Evolutionary conservation across 2,888 invertebrate genomes (phyloP).

Genomic region (Dynastes grantii): DNA sequence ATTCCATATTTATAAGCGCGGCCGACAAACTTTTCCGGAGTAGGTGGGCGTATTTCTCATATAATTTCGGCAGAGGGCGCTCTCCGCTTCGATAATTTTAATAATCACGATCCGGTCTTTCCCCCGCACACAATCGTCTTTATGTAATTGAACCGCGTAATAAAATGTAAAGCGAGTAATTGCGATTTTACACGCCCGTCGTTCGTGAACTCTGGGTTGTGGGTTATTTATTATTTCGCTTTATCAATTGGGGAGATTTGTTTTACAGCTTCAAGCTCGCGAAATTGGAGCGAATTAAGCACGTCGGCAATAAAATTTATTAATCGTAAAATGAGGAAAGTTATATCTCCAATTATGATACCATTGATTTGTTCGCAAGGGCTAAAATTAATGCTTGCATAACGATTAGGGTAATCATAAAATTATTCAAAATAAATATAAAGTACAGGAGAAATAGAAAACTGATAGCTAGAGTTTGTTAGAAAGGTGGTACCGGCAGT

Average conservation of each 20-base stretch:
- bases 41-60: not conserved
- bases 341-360: not conserved
- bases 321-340: constrained; percentile 19
- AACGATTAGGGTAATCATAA: no score
- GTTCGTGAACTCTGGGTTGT: not conserved
- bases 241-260: constrained; percentile 22
- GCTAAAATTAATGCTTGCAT: no score
- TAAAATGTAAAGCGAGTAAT: constrained; percentile 31
- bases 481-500: no score
- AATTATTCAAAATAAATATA: no score
- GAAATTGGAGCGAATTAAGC: constrained; percentile 17
- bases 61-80: constrained; percentile 1
- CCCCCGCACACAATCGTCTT: not conserved
- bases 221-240: constrained; percentile 24
- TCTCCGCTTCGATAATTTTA: constrained; percentile 34
- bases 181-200: constrained; percentile 23
- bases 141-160: constrained; percentile 33
- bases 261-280: not conserved
- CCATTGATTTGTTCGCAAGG: not conserved
- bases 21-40: not conserved
- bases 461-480: no score
- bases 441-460: no score
- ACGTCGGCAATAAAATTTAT: constrained; percentile 1
- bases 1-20: constrained; percentile 14
- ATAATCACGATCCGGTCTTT: constrained; percentile 10